phyloP scores from a whole-genome alignment of 2,113 vertebrate species.

The Lagopus leucura region DNA sequence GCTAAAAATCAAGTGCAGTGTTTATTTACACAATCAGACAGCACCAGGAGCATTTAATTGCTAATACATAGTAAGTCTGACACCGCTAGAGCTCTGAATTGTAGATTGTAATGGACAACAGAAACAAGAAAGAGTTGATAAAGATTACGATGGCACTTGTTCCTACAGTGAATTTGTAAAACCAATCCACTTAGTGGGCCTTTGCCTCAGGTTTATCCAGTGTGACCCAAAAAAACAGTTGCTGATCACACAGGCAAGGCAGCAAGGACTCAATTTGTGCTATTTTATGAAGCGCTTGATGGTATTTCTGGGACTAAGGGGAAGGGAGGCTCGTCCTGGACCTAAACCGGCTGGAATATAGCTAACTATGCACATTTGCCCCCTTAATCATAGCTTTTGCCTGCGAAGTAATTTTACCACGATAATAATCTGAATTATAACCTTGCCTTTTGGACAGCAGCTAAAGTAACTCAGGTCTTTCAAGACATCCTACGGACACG shows the following conservation, averaged over 20 bases:
- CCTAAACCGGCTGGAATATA: background rate
- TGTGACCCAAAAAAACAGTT: background rate
- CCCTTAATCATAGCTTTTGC: background rate
- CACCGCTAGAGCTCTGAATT: background rate
- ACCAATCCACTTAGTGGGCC: background rate
- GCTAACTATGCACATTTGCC: background rate
- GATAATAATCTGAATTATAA: background rate
- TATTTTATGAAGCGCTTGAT: background rate
- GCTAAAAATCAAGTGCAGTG: background rate
- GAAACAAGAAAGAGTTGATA: background rate
- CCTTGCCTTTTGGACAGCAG: background rate
- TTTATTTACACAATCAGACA: background rate
- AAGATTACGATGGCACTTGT: background rate
- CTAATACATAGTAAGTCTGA: background rate
- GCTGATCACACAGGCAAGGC: background rate
- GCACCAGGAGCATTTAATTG: background rate
- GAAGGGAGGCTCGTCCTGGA: background rate
- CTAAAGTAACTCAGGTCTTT: background rate
- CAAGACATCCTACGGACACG: background rate
- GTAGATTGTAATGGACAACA: background rate
- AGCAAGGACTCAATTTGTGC: background rate
- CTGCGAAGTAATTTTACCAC: background rate
- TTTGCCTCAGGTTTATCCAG: background rate
- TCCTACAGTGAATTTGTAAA: background rate
- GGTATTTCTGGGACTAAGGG: background rate